phyloP scores from a whole-genome alignment of 2,888 invertebrate genomes.

The Germaria angustata region DNA sequence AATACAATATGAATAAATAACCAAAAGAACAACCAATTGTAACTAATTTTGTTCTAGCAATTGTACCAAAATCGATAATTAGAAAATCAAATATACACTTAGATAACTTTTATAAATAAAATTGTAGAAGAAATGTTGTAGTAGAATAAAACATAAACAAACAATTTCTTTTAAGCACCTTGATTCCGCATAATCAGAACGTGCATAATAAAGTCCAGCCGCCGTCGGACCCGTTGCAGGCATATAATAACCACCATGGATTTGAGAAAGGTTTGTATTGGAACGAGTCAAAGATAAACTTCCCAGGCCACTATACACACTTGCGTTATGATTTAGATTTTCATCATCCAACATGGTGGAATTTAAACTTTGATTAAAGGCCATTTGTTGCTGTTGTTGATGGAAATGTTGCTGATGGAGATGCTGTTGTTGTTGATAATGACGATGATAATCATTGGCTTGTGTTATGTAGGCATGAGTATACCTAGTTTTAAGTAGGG shows the following conservation, averaged over 20 bases:
- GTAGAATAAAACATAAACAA: constrained; percentile 1
- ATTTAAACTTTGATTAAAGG: constrained; percentile 69
- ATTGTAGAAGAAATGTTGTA: constrained; percentile 38
- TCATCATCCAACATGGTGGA: constrained; percentile 72
- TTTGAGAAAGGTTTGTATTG: constrained; percentile 73
- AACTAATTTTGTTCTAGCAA: constrained; percentile 48
- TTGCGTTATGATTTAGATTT: constrained; percentile 44
- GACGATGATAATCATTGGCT: constrained; percentile 79
- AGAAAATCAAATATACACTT: constrained; percentile 49
- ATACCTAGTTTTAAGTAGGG: constrained; percentile 73
- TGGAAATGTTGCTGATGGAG: constrained; percentile 68
- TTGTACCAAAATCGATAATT: constrained; percentile 26
- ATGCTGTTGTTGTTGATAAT: constrained; percentile 72
- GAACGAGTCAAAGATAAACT: constrained; percentile 69
- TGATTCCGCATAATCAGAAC: constrained; percentile 75
- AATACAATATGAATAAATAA: constrained; percentile 4
- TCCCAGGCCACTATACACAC: constrained; percentile 57
- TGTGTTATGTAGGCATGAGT: constrained; percentile 79
- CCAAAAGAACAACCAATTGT: constrained; percentile 36
- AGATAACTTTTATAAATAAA: constrained; percentile 30
- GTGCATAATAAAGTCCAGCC: constrained; percentile 72
- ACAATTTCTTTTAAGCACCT: constrained; percentile 72
- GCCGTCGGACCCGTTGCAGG: constrained; percentile 42
- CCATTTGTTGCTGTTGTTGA: constrained; percentile 69
- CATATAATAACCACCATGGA: constrained; percentile 66